phyloP scores from a whole-genome alignment of 2,113 vertebrate genomes.

The Beaufortia kweichowensis region DNA sequence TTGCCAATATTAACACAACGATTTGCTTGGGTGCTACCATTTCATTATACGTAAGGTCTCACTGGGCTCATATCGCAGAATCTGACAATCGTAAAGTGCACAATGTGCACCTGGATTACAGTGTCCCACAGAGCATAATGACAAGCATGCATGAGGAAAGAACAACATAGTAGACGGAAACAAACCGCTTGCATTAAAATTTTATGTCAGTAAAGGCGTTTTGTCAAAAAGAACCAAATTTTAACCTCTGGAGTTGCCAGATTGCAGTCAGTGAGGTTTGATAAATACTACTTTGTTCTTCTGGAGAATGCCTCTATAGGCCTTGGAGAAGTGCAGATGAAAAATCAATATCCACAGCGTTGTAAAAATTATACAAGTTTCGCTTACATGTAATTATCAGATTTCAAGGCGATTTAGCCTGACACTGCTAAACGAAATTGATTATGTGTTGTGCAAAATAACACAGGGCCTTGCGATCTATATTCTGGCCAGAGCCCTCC shows the following conservation, averaged over 20 bases:
- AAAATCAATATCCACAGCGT: constrained; percentile 45
- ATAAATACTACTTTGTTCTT: constrained; percentile 37
- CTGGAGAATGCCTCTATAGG: constrained; percentile 31
- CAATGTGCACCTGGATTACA: no score
- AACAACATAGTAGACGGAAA: not conserved
- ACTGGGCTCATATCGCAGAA: no score
- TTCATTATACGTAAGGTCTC: no score
- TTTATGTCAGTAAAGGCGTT: not conserved
- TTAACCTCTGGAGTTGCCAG: not conserved
- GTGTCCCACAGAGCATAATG: not conserved
- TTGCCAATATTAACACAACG: no score
- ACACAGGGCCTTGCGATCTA: constrained; percentile 39
- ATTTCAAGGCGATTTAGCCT: constrained; percentile 47
- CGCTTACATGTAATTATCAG: constrained; percentile 42
- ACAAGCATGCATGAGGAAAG: not conserved
- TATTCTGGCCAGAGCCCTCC: constrained; percentile 21
- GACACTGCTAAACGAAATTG: constrained; percentile 39
- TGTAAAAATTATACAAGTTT: constrained; percentile 37
- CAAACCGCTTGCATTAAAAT: not conserved
- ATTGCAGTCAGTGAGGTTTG: constrained; percentile 34
- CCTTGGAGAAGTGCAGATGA: constrained; percentile 16
- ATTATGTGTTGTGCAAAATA: constrained; percentile 45
- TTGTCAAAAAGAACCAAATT: not conserved
- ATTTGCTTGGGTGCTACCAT: no score
- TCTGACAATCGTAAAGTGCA: no score